phyloP scores from a whole-genome alignment of 2,888 invertebrate species.

The Lepas anatifera region DNA sequence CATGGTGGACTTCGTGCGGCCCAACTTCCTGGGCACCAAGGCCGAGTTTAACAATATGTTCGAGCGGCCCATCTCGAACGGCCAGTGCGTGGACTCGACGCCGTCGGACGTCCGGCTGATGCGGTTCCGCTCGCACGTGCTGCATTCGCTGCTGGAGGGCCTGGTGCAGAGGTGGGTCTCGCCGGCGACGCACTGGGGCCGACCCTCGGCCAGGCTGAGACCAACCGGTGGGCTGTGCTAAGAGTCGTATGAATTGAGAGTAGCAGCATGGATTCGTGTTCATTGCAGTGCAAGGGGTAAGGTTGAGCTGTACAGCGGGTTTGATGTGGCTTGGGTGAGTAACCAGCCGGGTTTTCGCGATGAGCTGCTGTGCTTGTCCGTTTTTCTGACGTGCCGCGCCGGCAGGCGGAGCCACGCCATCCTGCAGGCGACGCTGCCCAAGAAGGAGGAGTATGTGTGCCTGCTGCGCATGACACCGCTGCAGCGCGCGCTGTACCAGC shows the following conservation, averaged over 20 bases:
- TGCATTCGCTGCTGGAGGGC: conserved; percentile 85
- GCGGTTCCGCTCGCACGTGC: conserved; percentile 87
- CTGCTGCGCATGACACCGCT: conserved; percentile 77
- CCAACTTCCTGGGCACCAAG: conserved; percentile 91
- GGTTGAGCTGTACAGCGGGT: too few relatives aligned
- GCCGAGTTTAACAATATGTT: conserved; percentile 98
- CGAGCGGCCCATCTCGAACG: conserved; percentile 95
- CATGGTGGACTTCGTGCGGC: conserved; percentile 97
- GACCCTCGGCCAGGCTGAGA: neutral
- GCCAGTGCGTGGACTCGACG: conserved; percentile 94
- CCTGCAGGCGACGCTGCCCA: conserved; percentile 78
- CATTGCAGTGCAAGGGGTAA: too few relatives aligned
- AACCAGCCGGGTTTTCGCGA: too few relatives aligned
- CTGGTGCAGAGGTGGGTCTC: conserved; percentile 71
- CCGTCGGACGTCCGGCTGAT: conserved; percentile 78
- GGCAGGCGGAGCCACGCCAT: conserved; percentile 78
- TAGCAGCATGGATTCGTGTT: too few relatives aligned
- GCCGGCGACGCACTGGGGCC: neutral
- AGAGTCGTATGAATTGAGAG: too few relatives aligned
- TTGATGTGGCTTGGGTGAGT: too few relatives aligned
- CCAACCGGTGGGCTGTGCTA: too few relatives aligned
- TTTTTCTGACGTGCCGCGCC: conserved; percentile 19
- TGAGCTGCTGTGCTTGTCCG: too few relatives aligned
- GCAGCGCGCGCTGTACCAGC: conserved; percentile 79
- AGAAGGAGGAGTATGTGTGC: conserved; percentile 89